A percentile compares a stretch with the other conserved stretches of the same genome.
phyloP scores from a whole-genome alignment of 2,888 invertebrate genomes.

The Ligdia adustata region DNA sequence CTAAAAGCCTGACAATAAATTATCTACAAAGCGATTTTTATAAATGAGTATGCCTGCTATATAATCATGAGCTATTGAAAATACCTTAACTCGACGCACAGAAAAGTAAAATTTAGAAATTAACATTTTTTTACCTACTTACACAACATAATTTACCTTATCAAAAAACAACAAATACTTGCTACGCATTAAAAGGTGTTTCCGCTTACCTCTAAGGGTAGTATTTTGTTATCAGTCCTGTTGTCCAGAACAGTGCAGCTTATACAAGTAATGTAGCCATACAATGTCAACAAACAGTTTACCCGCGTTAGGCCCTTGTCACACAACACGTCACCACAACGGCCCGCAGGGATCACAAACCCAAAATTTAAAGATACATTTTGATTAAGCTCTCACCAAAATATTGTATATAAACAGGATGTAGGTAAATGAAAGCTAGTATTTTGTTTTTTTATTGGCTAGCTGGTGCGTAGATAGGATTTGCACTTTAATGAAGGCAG shows the following conservation, averaged over 20 bases:
- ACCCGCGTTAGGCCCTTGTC: slow-evolving; percentile 39
- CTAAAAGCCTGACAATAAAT: slow-evolving; percentile 11
- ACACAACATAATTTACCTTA: too few relatives aligned
- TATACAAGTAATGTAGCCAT: slow-evolving; percentile 2
- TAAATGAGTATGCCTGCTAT: slow-evolving; percentile 11
- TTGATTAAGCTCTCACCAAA: too few relatives aligned
- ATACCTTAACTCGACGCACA: too few relatives aligned
- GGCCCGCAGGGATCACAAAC: slow-evolving; percentile 33
- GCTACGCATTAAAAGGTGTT: slow-evolving; percentile 6
- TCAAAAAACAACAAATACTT: slow-evolving; percentile 2
- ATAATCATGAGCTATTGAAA: too few relatives aligned
- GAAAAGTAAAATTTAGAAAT: too few relatives aligned
- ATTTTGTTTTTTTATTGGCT: too few relatives aligned
- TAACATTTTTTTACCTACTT: too few relatives aligned
- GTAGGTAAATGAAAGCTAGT: too few relatives aligned
- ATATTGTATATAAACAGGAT: too few relatives aligned
- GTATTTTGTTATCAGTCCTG: slow-evolving; percentile 25
- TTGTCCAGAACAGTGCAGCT: slow-evolving; percentile 5
- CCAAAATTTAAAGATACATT: slow-evolving; percentile 7
- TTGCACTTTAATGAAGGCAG: too few relatives aligned
- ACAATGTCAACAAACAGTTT: slow-evolving; percentile 34
- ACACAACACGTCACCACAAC: slow-evolving; percentile 38
- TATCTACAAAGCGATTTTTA: not conserved
- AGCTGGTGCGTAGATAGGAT: too few relatives aligned
- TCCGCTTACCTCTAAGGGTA: slow-evolving; percentile 9